phyloP scores from a whole-genome alignment of 2,888 invertebrate species.

The Smittia sp. region DNA sequence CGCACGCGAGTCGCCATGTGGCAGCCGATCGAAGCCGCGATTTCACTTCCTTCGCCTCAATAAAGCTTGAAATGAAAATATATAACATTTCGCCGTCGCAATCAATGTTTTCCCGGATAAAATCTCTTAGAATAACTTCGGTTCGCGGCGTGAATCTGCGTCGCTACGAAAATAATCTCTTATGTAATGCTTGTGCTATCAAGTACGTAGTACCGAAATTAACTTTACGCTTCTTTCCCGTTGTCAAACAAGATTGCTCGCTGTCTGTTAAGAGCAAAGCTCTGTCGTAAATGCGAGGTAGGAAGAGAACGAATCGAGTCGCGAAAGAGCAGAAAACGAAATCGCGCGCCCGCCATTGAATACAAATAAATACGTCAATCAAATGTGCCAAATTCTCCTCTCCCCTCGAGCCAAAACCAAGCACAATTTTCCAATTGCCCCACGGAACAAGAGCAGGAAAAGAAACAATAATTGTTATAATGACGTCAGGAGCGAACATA shows the following conservation, averaged over 20 bases:
- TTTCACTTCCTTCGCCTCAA: too few relatives aligned
- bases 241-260: neutral
- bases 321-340: too few relatives aligned
- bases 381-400: neutral
- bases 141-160: neutral
- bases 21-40: too few relatives aligned
- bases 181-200: conserved; percentile 26
- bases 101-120: neutral
- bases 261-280: neutral
- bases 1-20: too few relatives aligned
- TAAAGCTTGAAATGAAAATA: too few relatives aligned
- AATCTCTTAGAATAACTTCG: neutral
- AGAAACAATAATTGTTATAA: neutral
- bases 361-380: conserved; percentile 1
- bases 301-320: neutral
- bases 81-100: too few relatives aligned
- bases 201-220: neutral
- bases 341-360: neutral
- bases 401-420: too few relatives aligned
- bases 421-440: neutral
- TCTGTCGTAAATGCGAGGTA: neutral
- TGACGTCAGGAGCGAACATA: neutral
- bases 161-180: conserved; percentile 35
- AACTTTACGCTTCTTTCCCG: too few relatives aligned
- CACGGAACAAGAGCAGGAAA: neutral